These are phyloP conservation scores for Panulirus ornatus DNA, from an alignment of 1,140 invertebrate genomes.

Conservation along the genomic window DNA sequence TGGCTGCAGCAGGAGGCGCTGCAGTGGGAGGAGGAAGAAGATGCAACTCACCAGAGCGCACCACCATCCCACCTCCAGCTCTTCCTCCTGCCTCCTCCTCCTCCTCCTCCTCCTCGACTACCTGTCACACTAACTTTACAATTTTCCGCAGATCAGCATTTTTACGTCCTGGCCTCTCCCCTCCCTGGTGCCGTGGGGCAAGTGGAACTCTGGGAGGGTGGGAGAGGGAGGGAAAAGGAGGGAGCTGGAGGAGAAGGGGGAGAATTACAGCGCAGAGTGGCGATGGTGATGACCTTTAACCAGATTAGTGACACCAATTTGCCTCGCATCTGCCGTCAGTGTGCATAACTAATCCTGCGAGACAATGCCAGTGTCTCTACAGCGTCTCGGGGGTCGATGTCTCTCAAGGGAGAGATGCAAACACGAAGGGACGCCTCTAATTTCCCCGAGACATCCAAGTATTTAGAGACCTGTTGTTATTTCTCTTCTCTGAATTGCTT, in stretches of 20 bases:
- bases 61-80: too few species aligned
- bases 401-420: too few species aligned
- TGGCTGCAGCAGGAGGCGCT: too few species aligned
- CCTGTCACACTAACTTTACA: slow-evolving; percentile 15
- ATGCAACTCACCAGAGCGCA: too few species aligned
- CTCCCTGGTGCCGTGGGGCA: neutral
- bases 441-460: too few species aligned
- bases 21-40: too few species aligned
- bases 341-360: slow-evolving; percentile 1
- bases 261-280: neutral
- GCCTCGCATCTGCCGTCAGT: neutral
- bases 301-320: slow-evolving; percentile 7
- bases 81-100: too few species aligned
- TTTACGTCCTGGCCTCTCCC: neutral
- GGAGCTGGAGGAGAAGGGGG: neutral
- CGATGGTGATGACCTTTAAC: neutral
- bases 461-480: too few species aligned
- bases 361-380: neutral
- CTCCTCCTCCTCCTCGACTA: neutral
- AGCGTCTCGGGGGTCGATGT: too few species aligned
- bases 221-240: neutral
- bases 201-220: neutral
- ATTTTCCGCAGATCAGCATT: slow-evolving; percentile 16
- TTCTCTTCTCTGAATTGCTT: too few species aligned
- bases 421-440: too few species aligned